Evolutionary conservation across 92 coral and sea anemone genomes (phyloP).

Genomic region (Micromussa lordhowensis): DNA sequence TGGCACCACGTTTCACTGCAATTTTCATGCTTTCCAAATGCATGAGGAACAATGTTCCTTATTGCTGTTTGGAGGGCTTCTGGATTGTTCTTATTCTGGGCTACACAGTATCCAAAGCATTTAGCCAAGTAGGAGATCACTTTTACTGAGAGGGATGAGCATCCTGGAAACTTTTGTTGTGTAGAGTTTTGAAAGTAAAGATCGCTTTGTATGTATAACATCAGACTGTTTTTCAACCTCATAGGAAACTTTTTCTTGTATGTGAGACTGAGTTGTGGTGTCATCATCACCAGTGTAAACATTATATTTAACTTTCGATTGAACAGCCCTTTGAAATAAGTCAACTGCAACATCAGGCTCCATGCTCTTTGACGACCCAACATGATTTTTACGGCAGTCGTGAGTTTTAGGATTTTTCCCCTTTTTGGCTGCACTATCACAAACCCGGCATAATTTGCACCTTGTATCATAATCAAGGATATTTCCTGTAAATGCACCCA

Average conservation of each 20-base stretch:
- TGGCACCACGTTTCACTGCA: no score
- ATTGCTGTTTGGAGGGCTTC: no score
- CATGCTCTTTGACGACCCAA: constrained; percentile 58
- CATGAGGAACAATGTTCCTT: no score
- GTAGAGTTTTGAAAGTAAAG: constrained; percentile 10
- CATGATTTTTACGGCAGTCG: constrained; percentile 56
- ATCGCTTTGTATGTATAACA: no score
- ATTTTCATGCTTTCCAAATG: no score
- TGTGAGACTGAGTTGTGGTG: neutral
- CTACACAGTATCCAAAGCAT: no score
- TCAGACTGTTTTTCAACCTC: constrained; percentile 51
- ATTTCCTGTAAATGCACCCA: constrained; percentile 60
- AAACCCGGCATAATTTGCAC: constrained; percentile 52
- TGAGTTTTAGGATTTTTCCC: constrained; percentile 37
- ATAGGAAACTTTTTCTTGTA: constrained; percentile 32
- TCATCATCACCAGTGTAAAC: neutral
- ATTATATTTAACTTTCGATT: neutral
- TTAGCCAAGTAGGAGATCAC: no score
- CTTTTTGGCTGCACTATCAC: constrained; percentile 33
- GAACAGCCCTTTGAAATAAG: constrained; percentile 5
- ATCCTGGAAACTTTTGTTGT: neutral
- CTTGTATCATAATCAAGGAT: constrained; percentile 46
- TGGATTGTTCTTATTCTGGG: no score
- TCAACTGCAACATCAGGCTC: constrained; percentile 58
- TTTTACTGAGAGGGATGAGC: neutral